Percentiles rank a stretch among this genome's conserved stretches.
Evolutionary conservation across 2,113 vertebrate species (phyloP).

Genomic region (Colius striatus): DNA sequence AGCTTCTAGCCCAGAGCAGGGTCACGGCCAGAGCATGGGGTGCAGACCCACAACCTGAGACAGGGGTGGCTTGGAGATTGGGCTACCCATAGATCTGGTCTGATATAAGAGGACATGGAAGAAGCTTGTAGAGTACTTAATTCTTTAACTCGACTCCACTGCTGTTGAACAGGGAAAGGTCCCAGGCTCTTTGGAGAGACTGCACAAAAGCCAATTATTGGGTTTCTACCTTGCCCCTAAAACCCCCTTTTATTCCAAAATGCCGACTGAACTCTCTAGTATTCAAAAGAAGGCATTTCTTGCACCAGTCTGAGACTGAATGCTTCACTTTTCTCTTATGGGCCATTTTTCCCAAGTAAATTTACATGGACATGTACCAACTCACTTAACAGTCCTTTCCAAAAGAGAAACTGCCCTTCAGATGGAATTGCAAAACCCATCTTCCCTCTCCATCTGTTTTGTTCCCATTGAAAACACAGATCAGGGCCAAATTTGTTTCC

Average conservation of each 20-base stretch:
- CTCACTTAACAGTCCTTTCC: background rate
- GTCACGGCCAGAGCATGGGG: background rate
- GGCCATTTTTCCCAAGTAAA: background rate
- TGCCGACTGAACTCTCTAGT: no score
- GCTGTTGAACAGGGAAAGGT: background rate
- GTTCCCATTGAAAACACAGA: background rate
- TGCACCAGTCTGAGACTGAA: background rate
- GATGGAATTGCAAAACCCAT: background rate
- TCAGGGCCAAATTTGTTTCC: background rate
- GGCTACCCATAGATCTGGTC: background rate
- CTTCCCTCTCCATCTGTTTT: background rate
- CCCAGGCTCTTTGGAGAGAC: background rate
- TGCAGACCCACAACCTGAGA: accelerated
- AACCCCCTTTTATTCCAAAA: no score
- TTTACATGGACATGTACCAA: background rate
- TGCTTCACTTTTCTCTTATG: background rate
- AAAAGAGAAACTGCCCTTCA: background rate
- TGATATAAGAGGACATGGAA: background rate
- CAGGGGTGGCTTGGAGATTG: background rate
- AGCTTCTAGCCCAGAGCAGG: background rate
- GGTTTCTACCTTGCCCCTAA: no score
- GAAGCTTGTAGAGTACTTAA: background rate
- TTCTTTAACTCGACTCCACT: background rate
- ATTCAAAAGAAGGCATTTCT: no score
- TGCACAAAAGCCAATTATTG: no score